Evolutionary conservation across 2,797 vertebrate genomes (phyloP).

Genomic region (Lerista edwardsae): DNA sequence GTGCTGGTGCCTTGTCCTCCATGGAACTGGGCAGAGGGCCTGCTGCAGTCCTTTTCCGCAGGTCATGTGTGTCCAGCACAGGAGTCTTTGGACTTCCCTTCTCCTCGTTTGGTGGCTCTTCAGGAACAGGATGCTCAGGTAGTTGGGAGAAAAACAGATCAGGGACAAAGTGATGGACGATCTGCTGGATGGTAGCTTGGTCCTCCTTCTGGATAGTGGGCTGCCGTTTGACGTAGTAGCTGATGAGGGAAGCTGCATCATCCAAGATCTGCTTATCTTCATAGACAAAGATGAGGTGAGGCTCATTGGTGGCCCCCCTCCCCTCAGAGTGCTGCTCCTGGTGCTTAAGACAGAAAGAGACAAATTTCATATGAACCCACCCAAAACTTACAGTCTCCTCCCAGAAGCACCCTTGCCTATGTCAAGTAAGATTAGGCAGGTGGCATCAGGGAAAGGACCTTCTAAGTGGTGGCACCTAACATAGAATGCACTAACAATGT

Average conservation of each 20-base stretch:
- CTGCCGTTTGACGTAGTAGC: slow-evolving; percentile 95
- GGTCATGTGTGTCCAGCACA: slow-evolving; percentile 60
- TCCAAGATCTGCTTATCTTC: slow-evolving; percentile 97
- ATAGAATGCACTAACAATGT: no score
- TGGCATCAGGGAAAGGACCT: no score
- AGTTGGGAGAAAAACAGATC: slow-evolving; percentile 93
- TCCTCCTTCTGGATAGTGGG: slow-evolving; percentile 98
- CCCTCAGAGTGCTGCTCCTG: slow-evolving; percentile 98
- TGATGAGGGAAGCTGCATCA: slow-evolving; percentile 92
- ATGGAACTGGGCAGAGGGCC: slow-evolving; percentile 65
- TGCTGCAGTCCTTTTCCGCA: slow-evolving; percentile 80
- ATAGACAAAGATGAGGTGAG: slow-evolving; percentile 95
- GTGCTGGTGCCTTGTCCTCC: slow-evolving; percentile 77
- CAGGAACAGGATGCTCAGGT: slow-evolving; percentile 85
- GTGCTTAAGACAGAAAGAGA: slow-evolving; percentile 78
- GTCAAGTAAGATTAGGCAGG: no score
- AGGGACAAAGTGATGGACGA: slow-evolving; percentile 94
- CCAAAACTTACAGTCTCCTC: no score
- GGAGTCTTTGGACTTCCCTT: slow-evolving; percentile 75
- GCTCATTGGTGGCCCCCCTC: slow-evolving; percentile 85
- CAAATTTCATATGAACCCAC: no score
- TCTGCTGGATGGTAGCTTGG: slow-evolving; percentile 96
- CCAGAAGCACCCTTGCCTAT: no score
- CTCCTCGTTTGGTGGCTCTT: slow-evolving; percentile 90
- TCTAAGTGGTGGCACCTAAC: no score